phyloP scores from a whole-genome alignment of 2,113 vertebrate genomes.

The Guaruba guarouba region DNA sequence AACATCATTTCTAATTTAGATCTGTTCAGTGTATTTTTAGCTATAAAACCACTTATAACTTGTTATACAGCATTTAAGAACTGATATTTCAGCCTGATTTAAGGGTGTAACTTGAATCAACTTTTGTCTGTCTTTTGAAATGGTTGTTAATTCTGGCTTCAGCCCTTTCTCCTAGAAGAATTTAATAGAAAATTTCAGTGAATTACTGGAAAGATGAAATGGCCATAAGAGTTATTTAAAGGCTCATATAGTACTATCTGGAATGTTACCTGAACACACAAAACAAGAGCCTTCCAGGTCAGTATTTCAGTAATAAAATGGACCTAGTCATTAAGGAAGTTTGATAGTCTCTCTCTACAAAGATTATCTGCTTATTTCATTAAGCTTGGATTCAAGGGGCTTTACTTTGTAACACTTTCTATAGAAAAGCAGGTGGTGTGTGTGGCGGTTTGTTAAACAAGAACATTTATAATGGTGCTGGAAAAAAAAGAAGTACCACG shows the following conservation, averaged over 20 bases:
- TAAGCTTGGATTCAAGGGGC: conserved; percentile 11
- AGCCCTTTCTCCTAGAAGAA: background rate
- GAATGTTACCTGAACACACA: background rate
- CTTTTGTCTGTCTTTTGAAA: background rate
- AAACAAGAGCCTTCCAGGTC: background rate
- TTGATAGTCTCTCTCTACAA: conserved; percentile 11
- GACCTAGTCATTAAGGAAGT: conserved; percentile 25
- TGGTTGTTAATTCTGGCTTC: background rate
- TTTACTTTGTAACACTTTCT: conserved; percentile 14
- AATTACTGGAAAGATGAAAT: background rate
- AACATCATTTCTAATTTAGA: background rate
- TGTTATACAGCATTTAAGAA: background rate
- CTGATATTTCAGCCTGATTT: background rate
- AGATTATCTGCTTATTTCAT: conserved; percentile 40
- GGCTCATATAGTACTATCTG: background rate
- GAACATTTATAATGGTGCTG: background rate
- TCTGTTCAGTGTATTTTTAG: background rate
- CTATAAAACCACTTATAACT: background rate
- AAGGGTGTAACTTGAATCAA: background rate
- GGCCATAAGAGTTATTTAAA: background rate
- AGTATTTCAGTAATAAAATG: background rate
- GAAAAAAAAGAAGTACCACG: background rate
- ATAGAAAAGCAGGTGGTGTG: conserved; percentile 2
- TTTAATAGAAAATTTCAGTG: background rate
- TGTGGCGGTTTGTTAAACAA: background rate